Conservation (phyloP, 2,888 invertebrate genomes). For the Cylloceria caligata region DNA sequence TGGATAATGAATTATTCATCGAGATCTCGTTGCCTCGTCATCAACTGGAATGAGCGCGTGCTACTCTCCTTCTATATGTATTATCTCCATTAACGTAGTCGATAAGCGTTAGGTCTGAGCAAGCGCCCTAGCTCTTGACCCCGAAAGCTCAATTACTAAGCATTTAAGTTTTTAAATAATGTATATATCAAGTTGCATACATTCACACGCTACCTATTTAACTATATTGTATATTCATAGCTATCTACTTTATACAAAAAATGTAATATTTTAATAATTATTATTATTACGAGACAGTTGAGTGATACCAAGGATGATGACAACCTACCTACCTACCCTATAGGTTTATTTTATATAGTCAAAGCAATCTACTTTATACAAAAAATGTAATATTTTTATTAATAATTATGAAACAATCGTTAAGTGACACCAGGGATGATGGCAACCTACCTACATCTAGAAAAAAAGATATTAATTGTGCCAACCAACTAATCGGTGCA, state of each 20-base stretch:
- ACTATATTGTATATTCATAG: not conserved
- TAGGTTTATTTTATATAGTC: not conserved
- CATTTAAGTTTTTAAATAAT: not conserved
- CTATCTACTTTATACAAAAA: not conserved
- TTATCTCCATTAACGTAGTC: slow-evolving; percentile 29
- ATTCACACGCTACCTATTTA: too few species aligned
- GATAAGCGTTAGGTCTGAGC: slow-evolving; percentile 21
- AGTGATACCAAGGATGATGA: too few species aligned
- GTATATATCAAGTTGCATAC: slow-evolving; percentile 78
- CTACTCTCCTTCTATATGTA: slow-evolving; percentile 5
- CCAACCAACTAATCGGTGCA: too few species aligned
- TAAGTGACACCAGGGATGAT: too few species aligned
- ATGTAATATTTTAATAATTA: not conserved
- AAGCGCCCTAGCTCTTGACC: slow-evolving; percentile 3
- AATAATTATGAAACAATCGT: not conserved
- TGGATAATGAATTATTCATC: slow-evolving; percentile 56
- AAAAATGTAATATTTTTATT: not conserved
- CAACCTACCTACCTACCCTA: not conserved
- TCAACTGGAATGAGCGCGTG: slow-evolving; percentile 44
- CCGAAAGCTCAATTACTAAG: slow-evolving; percentile 19
- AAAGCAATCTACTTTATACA: not conserved
- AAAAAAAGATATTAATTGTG: too few species aligned
- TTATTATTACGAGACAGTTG: not conserved
- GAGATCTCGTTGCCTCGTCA: slow-evolving; percentile 46
- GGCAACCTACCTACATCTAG: too few species aligned